phyloP scores from a whole-genome alignment of 2,113 vertebrate genomes.

The Phalacrocorax brasilianus region DNA sequence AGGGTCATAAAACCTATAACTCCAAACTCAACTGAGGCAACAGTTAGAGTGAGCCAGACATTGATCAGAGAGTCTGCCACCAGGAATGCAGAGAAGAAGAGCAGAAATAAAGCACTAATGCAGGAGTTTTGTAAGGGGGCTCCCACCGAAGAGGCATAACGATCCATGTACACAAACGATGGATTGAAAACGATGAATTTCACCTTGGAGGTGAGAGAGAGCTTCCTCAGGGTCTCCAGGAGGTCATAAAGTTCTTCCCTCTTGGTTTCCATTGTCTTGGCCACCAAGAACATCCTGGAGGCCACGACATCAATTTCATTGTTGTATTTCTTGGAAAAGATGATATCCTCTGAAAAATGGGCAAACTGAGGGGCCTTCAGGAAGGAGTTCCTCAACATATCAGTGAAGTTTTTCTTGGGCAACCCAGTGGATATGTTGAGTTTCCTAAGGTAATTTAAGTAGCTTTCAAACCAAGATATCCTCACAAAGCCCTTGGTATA shows the following conservation, averaged over 20 bases:
- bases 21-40: conserved; percentile 95
- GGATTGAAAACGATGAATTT: conserved; percentile 99
- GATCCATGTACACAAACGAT: conserved; percentile 98
- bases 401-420: conserved; percentile 92
- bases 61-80: conserved; percentile 94
- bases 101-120: conserved; percentile 94
- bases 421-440: conserved; percentile 90
- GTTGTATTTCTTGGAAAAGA: conserved; percentile 92
- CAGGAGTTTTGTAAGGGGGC: conserved; percentile 96
- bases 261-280: conserved; percentile 97
- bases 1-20: conserved; percentile 98
- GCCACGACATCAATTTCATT: conserved; percentile 94
- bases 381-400: conserved; percentile 88
- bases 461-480: conserved; percentile 98
- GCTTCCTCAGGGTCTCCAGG: conserved; percentile 92
- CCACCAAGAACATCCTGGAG: conserved; percentile 95
- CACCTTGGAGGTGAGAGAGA: conserved; percentile 95
- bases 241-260: conserved; percentile 96
- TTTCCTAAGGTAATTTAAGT: conserved; percentile 92
- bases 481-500: conserved; percentile 96
- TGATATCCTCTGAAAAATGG: conserved; percentile 97
- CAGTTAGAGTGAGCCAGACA: conserved; percentile 92
- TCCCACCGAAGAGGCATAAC: conserved; percentile 95
- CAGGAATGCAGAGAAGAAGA: conserved; percentile 94
- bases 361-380: conserved; percentile 88